A percentile compares a stretch with the other conserved stretches of the same genome.
These are phyloP conservation scores for Pseudomugil gertrudae DNA, from an alignment of 2,797 vertebrate species.

Conservation along the genomic window DNA sequence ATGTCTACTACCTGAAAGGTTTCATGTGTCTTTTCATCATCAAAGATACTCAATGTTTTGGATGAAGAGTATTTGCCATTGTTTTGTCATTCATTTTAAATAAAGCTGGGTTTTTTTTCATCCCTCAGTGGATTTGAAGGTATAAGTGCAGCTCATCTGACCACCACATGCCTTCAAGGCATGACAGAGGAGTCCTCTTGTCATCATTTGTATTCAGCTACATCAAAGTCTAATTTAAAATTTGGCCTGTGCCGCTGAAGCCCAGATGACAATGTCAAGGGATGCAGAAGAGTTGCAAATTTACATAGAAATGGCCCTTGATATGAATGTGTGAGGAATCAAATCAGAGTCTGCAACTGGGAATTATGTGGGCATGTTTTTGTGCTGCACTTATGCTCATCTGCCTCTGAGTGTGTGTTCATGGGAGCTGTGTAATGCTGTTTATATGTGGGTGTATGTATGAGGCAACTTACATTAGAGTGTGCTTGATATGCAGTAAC, in stretches of 20 bases:
- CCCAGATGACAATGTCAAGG: slow-evolving; percentile 55
- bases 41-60: too few species aligned
- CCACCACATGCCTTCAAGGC: slow-evolving; percentile 42
- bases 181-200: slow-evolving; percentile 29
- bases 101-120: slow-evolving; percentile 10
- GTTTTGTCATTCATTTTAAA: background rate
- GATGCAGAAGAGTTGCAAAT: slow-evolving; percentile 52
- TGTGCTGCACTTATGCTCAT: background rate
- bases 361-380: slow-evolving; percentile 27
- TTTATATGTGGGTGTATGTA: background rate
- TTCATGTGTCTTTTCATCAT: background rate
- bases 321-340: slow-evolving; percentile 50
- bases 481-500: slow-evolving; percentile 7
- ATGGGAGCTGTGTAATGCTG: slow-evolving; percentile 4
- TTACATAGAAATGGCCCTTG: slow-evolving; percentile 67
- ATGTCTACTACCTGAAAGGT: too few species aligned
- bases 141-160: slow-evolving; percentile 48
- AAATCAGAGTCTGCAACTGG: slow-evolving; percentile 38
- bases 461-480: slow-evolving; percentile 11
- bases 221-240: slow-evolving; percentile 63
- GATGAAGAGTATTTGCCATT: background rate
- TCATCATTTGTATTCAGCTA: slow-evolving; percentile 71
- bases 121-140: slow-evolving; percentile 26
- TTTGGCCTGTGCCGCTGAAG: slow-evolving; percentile 46
- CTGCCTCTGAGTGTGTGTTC: background rate